phyloP scores from a whole-genome alignment of 2,888 invertebrate species.

The Plagodis pulveraria region DNA sequence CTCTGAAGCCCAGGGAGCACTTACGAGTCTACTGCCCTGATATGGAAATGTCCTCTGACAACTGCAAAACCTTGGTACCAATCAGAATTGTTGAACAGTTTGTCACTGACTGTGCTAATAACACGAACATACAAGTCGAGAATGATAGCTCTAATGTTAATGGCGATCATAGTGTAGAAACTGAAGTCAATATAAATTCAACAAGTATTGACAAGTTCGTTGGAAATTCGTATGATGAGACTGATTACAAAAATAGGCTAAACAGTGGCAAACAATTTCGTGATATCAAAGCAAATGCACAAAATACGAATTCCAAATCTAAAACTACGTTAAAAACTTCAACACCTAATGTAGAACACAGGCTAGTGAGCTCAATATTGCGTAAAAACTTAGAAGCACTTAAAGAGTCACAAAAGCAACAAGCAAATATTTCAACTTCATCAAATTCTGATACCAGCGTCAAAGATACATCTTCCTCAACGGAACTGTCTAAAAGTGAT shows the following conservation, averaged over 20 bases:
- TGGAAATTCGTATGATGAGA: background rate
- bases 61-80: constrained; percentile 2
- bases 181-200: background rate
- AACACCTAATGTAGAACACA: background rate
- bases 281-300: background rate
- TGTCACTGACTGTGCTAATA: background rate
- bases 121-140: background rate
- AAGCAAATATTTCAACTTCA: constrained; percentile 5
- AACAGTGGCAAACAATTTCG: background rate
- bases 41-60: constrained; percentile 11
- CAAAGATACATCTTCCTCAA: constrained; percentile 15
- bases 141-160: background rate
- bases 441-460: constrained; percentile 20
- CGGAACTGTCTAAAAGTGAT: constrained; percentile 7
- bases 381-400: constrained; percentile 6
- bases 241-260: background rate
- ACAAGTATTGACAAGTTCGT: background rate
- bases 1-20: constrained; percentile 1
- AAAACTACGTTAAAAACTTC: background rate
- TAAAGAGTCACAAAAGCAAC: constrained; percentile 2
- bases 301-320: background rate
- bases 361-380: constrained; percentile 6
- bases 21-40: constrained; percentile 13
- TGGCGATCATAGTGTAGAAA: background rate
- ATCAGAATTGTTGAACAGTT: constrained; percentile 6